Conservation (phyloP, 1,140 invertebrate genomes). For the Temnothorax curvispinosus region DNA sequence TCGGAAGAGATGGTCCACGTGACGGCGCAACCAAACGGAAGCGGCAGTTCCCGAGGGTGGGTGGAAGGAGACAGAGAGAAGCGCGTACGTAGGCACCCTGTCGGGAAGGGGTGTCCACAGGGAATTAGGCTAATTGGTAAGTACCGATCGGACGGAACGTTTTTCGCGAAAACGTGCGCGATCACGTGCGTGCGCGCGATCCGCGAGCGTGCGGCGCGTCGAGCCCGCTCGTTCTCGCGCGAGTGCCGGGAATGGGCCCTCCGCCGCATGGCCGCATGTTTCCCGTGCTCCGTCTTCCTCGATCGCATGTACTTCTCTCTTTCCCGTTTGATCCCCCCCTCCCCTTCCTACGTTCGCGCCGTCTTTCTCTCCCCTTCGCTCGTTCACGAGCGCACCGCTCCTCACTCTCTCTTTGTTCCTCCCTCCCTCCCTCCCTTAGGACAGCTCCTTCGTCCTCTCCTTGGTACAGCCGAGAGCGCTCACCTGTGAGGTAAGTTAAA, state of each 20-base stretch:
- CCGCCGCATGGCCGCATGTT: constrained; percentile 71
- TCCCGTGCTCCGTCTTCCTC: constrained; percentile 68
- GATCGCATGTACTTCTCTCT: constrained; percentile 39
- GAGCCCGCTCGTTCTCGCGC: constrained; percentile 73
- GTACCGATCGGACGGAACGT: constrained; percentile 43
- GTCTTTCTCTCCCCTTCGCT: background rate
- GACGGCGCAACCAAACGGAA: background rate
- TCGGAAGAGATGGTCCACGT: constrained; percentile 4
- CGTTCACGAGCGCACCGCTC: background rate
- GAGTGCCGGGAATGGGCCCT: constrained; percentile 67
- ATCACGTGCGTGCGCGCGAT: constrained; percentile 75
- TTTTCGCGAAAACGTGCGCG: constrained; percentile 62
- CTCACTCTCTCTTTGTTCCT: constrained; percentile 13
- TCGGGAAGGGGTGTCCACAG: background rate
- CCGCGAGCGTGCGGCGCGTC: constrained; percentile 70
- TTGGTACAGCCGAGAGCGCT: constrained; percentile 74
- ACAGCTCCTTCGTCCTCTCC: constrained; percentile 36
- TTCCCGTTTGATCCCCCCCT: constrained; percentile 37
- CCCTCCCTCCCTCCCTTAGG: constrained; percentile 18
- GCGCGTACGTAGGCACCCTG: background rate
- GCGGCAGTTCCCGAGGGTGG: background rate
- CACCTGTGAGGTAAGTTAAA: constrained; percentile 86
- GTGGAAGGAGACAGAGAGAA: background rate
- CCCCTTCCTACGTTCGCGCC: background rate
- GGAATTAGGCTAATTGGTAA: background rate